Evolutionary conservation across 2,113 vertebrate species (phyloP).

Genomic region (Haplotaxodon microlepis): DNA sequence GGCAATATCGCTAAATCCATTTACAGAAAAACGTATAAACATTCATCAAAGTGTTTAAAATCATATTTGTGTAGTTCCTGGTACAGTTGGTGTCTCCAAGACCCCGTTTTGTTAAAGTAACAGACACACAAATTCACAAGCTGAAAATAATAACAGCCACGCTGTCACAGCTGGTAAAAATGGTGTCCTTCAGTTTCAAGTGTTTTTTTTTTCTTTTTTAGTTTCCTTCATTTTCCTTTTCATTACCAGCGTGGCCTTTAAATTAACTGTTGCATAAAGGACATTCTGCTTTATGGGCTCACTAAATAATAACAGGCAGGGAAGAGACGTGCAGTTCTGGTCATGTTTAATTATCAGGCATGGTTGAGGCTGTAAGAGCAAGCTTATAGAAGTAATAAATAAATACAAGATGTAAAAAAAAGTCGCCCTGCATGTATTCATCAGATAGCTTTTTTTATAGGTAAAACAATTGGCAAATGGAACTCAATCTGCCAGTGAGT

Average conservation of each 20-base stretch:
- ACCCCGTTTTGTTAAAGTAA: neutral
- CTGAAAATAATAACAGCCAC: neutral
- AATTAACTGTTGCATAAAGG: slow-evolving; percentile 47
- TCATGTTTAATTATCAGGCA: neutral
- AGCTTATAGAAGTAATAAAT: neutral
- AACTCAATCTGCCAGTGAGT: neutral
- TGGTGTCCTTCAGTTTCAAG: neutral
- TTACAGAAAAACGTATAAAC: neutral
- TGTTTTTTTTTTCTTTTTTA: neutral
- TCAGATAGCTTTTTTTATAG: neutral
- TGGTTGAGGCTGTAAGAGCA: neutral
- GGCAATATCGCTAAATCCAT: neutral
- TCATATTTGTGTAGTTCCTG: neutral
- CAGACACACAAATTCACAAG: neutral
- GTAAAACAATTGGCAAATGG: neutral
- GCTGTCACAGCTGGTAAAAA: neutral
- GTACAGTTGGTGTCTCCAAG: neutral
- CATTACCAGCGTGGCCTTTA: slow-evolving; percentile 47
- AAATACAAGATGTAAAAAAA: neutral
- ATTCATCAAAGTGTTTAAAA: neutral
- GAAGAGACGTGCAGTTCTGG: neutral
- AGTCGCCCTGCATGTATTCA: neutral
- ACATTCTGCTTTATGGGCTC: slow-evolving; percentile 37
- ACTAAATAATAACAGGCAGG: slow-evolving; percentile 14
- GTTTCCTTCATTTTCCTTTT: neutral